A percentile compares a stretch with the other conserved stretches of the same genome.
These are phyloP conservation scores for Cacatua alba DNA, from an alignment of 2,113 vertebrate genomes.

Conservation along the genomic window DNA sequence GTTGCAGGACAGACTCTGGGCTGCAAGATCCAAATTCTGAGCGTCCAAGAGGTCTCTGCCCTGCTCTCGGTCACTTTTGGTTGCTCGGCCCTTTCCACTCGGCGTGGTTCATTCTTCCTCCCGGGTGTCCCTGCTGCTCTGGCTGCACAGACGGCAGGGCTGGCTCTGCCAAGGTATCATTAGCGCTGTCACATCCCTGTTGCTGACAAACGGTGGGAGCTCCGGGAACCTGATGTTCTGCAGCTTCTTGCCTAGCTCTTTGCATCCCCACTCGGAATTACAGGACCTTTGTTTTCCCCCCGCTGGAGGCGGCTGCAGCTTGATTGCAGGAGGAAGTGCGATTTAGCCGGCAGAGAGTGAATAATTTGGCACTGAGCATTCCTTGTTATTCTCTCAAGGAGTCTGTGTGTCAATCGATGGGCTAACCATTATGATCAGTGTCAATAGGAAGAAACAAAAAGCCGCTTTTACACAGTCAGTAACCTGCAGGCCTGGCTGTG, in stretches of 20 bases:
- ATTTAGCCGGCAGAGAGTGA: not conserved
- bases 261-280: not conserved
- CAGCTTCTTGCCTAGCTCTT: not conserved
- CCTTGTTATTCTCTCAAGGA: conserved; percentile 28
- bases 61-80: fast-evolving
- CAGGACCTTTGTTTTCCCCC: conserved; percentile 30
- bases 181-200: conserved; percentile 44
- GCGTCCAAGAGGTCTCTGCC: not conserved
- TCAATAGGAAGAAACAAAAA: conserved; percentile 36
- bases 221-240: not conserved
- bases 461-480: not conserved
- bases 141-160: not conserved
- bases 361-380: not conserved
- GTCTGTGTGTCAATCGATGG: conserved; percentile 21
- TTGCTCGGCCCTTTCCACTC: not conserved
- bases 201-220: conserved; percentile 28
- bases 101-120: not conserved
- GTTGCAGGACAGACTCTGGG: not conserved
- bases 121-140: not conserved
- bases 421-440: conserved; percentile 57
- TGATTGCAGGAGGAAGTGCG: not conserved
- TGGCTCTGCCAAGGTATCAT: not conserved
- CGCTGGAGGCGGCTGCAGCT: not conserved
- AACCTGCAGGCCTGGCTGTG: not conserved
- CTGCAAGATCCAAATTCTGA: not conserved